phyloP scores from a whole-genome alignment of 2,113 vertebrate species.

The Petromus typicus region DNA sequence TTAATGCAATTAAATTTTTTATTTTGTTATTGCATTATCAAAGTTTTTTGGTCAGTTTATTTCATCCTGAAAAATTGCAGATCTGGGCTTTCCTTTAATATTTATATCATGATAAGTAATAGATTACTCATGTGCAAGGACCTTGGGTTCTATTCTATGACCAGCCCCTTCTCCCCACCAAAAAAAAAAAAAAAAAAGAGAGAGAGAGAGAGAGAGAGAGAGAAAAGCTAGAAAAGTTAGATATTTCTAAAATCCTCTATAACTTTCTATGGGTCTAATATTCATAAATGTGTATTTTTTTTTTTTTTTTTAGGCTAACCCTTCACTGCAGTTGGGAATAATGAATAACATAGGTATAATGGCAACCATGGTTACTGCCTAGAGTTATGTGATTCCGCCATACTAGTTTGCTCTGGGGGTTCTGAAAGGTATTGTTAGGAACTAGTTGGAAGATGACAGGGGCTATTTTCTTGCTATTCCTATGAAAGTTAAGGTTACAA shows the following conservation, averaged over 20 bases:
- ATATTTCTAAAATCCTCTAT: neutral
- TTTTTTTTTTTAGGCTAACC: constrained; percentile 3
- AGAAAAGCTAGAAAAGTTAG: neutral
- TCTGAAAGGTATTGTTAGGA: constrained; percentile 43
- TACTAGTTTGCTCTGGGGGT: constrained; percentile 5
- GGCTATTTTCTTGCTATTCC: constrained; percentile 49
- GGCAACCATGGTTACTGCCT: constrained; percentile 23
- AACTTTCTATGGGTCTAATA: neutral
- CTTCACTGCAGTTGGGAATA: constrained; percentile 4
- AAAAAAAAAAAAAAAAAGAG: neutral
- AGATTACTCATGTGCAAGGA: neutral
- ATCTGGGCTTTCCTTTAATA: neutral
- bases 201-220: no score
- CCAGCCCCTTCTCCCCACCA: neutral
- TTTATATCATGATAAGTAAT: neutral
- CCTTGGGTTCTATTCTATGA: neutral
- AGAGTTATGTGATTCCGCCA: constrained; percentile 28
- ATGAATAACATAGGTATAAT: constrained; percentile 47
- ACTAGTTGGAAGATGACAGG: constrained; percentile 37
- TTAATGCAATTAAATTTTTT: constrained; percentile 27
- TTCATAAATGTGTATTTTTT: constrained; percentile 1
- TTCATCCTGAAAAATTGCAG: constrained; percentile 5
- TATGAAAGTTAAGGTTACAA: constrained; percentile 55
- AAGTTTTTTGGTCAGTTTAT: constrained; percentile 29
- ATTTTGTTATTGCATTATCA: neutral